Conservation (phyloP, 2,797 vertebrate species). For the Oceanodroma leucorhoa region DNA sequence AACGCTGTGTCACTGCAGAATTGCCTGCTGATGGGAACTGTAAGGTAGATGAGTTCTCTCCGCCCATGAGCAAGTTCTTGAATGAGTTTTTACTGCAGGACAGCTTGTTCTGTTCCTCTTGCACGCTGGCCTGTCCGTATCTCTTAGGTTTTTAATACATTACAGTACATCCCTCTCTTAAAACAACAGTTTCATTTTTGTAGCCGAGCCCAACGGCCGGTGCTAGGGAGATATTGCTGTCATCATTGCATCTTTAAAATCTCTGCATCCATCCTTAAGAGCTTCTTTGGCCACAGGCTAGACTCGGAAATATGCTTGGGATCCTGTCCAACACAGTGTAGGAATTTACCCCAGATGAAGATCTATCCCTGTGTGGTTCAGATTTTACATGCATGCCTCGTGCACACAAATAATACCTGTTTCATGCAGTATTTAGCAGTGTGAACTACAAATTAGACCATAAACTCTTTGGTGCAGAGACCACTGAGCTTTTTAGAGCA, state of each 20-base stretch:
- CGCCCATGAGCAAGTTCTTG: slow-evolving; percentile 48
- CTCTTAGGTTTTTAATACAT: slow-evolving; percentile 23
- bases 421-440: slow-evolving; percentile 11
- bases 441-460: neutral
- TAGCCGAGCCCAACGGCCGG: neutral
- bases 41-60: slow-evolving; percentile 56
- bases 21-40: slow-evolving; percentile 38
- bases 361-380: neutral
- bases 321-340: rapidly evolving
- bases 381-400: neutral
- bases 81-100: slow-evolving; percentile 56
- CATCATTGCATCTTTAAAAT: neutral
- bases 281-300: neutral
- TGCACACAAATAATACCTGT: neutral
- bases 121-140: neutral
- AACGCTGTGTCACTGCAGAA: neutral
- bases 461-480: neutral
- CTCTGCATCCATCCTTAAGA: neutral
- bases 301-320: neutral
- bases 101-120: neutral
- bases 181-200: slow-evolving; percentile 10
- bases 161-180: neutral
- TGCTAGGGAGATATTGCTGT: neutral
- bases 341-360: neutral
- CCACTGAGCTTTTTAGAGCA: neutral